These are phyloP conservation scores for Cryptoprocta ferox DNA, from an alignment of 2,797 vertebrate species.

Conservation along the genomic window DNA sequence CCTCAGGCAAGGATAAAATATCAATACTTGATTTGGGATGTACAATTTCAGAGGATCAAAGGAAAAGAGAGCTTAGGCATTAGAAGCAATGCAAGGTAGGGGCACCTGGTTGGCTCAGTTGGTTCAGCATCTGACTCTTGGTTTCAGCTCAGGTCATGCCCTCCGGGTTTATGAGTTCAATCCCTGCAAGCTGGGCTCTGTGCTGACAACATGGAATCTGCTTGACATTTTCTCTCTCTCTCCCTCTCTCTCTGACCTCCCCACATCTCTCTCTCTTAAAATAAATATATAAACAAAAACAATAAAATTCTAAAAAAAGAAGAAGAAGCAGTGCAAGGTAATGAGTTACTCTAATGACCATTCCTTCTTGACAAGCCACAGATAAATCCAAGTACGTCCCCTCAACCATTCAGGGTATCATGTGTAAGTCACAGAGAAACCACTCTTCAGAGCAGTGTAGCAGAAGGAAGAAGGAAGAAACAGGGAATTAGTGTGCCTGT, in stretches of 20 bases:
- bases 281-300: too few species aligned
- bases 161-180: too few species aligned
- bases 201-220: too few species aligned
- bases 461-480: not conserved
- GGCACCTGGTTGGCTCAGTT: too few species aligned
- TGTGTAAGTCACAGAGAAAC: not conserved
- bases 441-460: not conserved
- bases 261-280: too few species aligned
- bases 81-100: not conserved
- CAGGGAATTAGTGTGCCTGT: not conserved
- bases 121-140: too few species aligned
- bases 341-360: not conserved
- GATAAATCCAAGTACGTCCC: not conserved
- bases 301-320: too few species aligned
- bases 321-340: not conserved
- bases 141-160: too few species aligned
- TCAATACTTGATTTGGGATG: not conserved
- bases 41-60: not conserved
- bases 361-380: not conserved
- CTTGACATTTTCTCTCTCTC: too few species aligned
- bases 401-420: not conserved
- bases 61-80: not conserved
- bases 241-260: too few species aligned
- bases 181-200: too few species aligned
- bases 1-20: not conserved